These are phyloP conservation scores for Archilochus colubris DNA, from an alignment of 2,113 vertebrate species.

Conservation along the genomic window DNA sequence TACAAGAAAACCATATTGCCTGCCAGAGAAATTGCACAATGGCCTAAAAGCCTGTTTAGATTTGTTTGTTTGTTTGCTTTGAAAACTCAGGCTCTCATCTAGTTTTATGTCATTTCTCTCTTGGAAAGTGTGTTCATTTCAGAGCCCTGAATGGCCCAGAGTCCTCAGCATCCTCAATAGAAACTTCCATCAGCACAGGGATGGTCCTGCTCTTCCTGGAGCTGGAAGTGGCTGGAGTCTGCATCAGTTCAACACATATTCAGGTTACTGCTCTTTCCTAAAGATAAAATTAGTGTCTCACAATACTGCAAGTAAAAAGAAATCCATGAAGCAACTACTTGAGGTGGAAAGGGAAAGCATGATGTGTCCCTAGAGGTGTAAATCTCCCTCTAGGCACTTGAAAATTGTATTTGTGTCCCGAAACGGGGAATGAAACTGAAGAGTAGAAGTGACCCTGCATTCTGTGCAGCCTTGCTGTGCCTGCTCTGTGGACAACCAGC, in stretches of 20 bases:
- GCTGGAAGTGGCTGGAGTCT: background rate
- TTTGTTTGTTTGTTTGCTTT: background rate
- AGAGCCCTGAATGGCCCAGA: background rate
- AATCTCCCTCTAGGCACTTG: background rate
- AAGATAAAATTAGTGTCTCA: background rate
- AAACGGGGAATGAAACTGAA: background rate
- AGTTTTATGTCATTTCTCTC: background rate
- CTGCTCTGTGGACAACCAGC: background rate
- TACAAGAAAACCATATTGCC: slow-evolving; percentile 16
- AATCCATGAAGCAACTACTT: background rate
- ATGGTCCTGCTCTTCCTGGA: background rate
- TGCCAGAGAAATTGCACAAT: background rate
- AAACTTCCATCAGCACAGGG: fast-evolving
- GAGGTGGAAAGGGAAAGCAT: background rate
- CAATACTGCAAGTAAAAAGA: background rate
- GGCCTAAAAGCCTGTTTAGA: background rate
- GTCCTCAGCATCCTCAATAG: background rate
- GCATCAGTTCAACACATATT: background rate
- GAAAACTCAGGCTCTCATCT: background rate
- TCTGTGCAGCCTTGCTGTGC: background rate
- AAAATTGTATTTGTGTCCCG: background rate
- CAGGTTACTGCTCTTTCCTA: background rate
- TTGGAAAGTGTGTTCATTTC: background rate
- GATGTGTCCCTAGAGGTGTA: background rate
- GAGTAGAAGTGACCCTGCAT: background rate